Evolutionary conservation across 2,888 invertebrate species (phyloP), one percentile per base, ranked within the genome.

Genomic region (Torymus texanus): DNA sequence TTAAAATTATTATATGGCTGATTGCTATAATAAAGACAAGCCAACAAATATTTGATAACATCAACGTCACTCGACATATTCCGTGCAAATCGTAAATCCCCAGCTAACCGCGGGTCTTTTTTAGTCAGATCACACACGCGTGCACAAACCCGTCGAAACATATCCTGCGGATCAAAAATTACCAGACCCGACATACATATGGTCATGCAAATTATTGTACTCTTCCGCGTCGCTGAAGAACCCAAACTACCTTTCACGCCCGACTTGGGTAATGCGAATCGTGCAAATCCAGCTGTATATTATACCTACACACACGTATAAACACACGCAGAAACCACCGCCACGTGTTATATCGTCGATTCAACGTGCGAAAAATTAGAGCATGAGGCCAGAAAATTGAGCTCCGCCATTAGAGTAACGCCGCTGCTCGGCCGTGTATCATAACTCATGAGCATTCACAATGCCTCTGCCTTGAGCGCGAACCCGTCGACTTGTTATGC

Each of bases 121-220:
- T 41, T 18, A 81, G 68, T 75, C 75, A 18, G 51, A 78, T 81
- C 76, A 79, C 79, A 68, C 66, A 29, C 65, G 14, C 16, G 11
- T 50, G 61, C 29, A 13, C 12, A 51, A 66, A 59, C 8, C 29
- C 29, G 29, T 29, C 29, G 8, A 41, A 41, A 81, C 76, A 76
- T 75, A 81, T 78, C 66, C 59, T 73, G 71, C 76, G 74, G 76
- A 61, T 63, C 51, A n/a, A 75, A 75, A 80, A 80, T 80, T 67
- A 67, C 78, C 56, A 73, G 61, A 78, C 67, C 67, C 62, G 73
- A 74, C 61, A 61, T 67, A 74, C 67, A 61, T 67, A 74, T 61
- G 67, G 58, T 14, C 66, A 29, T 73, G 73, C 59, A 67, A 78
- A 66, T 78, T 78, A 71, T 63, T 67, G 16, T 29, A 5, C 16